phyloP scores from a whole-genome alignment of 2,888 invertebrate genomes.

The Lasioglossum marginatum region DNA sequence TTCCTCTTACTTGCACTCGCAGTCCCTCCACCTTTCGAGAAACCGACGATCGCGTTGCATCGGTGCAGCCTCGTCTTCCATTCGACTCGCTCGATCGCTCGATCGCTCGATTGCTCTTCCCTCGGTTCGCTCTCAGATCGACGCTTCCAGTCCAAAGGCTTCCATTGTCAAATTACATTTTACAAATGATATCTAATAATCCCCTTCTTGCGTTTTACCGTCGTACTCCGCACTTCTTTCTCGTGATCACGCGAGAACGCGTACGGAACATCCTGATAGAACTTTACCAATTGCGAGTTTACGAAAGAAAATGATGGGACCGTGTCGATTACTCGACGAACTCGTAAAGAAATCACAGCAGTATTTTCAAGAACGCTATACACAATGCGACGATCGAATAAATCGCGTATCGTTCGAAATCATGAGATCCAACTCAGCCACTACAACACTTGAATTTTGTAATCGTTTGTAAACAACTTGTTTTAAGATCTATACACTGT shows the following conservation, averaged over 20 bases:
- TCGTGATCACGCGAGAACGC: background rate
- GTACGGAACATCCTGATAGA: background rate
- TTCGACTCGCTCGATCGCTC: conserved; percentile 7
- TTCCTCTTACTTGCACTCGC: conserved; percentile 62
- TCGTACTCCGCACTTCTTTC: background rate
- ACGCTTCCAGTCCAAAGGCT: background rate
- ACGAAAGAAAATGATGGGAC: background rate
- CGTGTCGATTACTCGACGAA: too few relatives aligned
- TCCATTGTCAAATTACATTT: conserved; percentile 3
- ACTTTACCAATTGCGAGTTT: background rate
- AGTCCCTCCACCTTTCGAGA: conserved; percentile 43
- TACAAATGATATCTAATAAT: conserved; percentile 7
- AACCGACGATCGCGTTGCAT: conserved; percentile 43
- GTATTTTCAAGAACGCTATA: background rate
- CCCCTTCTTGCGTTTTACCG: background rate
- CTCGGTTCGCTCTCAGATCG: background rate
- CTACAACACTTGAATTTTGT: background rate
- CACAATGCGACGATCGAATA: background rate
- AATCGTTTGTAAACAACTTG: background rate
- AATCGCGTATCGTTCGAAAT: background rate
- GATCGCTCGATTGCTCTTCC: background rate
- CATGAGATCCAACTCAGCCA: background rate
- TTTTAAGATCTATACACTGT: background rate
- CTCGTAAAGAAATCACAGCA: background rate
- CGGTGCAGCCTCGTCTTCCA: conserved; percentile 17